Evolutionary conservation across 2,888 invertebrate genomes (phyloP).

Genomic region (Lingula anatina): DNA sequence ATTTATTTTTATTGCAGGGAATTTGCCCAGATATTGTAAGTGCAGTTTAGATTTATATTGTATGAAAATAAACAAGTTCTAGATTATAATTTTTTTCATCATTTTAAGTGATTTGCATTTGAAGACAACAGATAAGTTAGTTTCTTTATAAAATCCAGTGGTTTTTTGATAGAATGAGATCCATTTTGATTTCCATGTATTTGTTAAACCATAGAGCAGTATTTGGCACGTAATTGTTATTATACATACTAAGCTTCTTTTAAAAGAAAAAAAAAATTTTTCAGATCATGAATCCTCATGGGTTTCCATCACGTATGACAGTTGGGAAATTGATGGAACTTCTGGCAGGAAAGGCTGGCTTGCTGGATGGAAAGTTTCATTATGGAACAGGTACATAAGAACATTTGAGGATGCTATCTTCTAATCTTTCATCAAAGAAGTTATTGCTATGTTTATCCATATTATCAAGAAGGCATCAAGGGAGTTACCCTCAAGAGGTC

Average conservation of each 20-base stretch:
- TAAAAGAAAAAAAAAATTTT: no score
- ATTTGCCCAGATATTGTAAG: slow-evolving; percentile 83
- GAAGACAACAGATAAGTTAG: no score
- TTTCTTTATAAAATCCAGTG: background rate
- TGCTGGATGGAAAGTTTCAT: slow-evolving; percentile 85
- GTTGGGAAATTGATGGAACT: slow-evolving; percentile 97
- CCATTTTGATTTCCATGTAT: background rate
- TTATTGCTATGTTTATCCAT: no score
- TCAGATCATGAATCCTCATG: slow-evolving; percentile 97
- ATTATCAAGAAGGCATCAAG: no score
- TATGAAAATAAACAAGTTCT: background rate
- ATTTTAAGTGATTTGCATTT: background rate
- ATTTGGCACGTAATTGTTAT: no score
- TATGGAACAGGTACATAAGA: slow-evolving; percentile 68
- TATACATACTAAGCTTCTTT: no score
- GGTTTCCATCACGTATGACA: slow-evolving; percentile 99
- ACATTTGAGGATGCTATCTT: no score
- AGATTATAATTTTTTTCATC: background rate
- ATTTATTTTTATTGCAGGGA: slow-evolving; percentile 58
- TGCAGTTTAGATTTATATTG: slow-evolving; percentile 3
- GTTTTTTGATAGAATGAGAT: background rate
- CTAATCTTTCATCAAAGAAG: no score
- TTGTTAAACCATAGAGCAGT: no score
- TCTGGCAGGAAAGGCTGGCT: slow-evolving; percentile 91
- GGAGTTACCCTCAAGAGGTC: no score